A percentile compares a stretch with the other conserved stretches of the same genome.
Conservation (phyloP, 2,113 vertebrate genomes). For the Prionailurus bengalensis region DNA sequence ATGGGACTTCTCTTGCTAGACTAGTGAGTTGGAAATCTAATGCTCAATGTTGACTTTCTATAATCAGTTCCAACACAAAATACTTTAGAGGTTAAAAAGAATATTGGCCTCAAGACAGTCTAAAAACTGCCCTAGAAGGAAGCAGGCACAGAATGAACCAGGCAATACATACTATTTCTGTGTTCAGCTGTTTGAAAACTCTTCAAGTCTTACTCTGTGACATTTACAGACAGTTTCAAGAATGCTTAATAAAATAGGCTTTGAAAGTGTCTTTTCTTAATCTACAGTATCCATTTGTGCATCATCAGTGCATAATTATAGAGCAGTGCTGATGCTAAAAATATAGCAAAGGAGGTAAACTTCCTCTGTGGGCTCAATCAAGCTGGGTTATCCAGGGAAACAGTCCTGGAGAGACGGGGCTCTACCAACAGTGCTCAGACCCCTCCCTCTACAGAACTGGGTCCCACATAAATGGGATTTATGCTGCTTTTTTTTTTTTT, state of each 20-base stretch:
- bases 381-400: neutral
- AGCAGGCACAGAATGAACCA: slow-evolving; percentile 10
- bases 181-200: neutral
- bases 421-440: neutral
- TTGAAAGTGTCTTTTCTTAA: slow-evolving; percentile 45
- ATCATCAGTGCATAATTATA: neutral
- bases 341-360: neutral
- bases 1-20: neutral
- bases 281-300: neutral
- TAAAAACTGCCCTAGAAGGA: slow-evolving; percentile 45
- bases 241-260: slow-evolving; percentile 40
- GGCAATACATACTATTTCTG: slow-evolving; percentile 9
- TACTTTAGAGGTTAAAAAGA: slow-evolving; percentile 43
- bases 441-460: neutral
- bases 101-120: slow-evolving; percentile 22
- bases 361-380: neutral
- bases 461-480: neutral
- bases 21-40: neutral
- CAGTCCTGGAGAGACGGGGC: neutral
- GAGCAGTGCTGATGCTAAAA: neutral
- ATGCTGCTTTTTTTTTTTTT: neutral
- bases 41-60: neutral
- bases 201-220: slow-evolving; percentile 24
- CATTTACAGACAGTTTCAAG: slow-evolving; percentile 63
- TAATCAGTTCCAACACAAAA: slow-evolving; percentile 20